phyloP scores from a whole-genome alignment of 2,888 invertebrate genomes.

The Drosophila putrida region DNA sequence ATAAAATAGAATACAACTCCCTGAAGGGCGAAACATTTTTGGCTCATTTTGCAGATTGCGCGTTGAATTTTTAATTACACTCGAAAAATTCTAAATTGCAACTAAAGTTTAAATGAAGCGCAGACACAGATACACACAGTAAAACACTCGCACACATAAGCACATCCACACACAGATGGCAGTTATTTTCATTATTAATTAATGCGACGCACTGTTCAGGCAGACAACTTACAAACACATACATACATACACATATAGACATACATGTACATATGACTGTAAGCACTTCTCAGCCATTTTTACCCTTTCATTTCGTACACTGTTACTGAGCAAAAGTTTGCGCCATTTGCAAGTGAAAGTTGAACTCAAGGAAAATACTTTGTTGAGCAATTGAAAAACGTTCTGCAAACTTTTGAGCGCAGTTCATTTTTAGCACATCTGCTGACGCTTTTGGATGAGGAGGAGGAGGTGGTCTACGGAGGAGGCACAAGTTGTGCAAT shows the following conservation, averaged over 20 bases:
- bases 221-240: slow-evolving; percentile 22
- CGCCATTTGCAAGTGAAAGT: slow-evolving; percentile 69
- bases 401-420: slow-evolving; percentile 63
- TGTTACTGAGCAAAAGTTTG: slow-evolving; percentile 66
- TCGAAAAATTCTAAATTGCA: slow-evolving; percentile 68
- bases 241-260: slow-evolving; percentile 2
- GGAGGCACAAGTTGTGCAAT: slow-evolving; percentile 46
- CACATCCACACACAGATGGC: not conserved
- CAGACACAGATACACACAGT: slow-evolving; percentile 21
- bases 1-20: slow-evolving; percentile 29
- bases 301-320: slow-evolving; percentile 21
- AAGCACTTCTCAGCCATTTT: not conserved
- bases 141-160: slow-evolving; percentile 17
- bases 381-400: slow-evolving; percentile 73
- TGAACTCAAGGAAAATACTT: slow-evolving; percentile 69
- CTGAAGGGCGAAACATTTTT: slow-evolving; percentile 40
- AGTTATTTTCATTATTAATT: slow-evolving; percentile 73
- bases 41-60: slow-evolving; percentile 63
- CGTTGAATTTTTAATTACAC: slow-evolving; percentile 74
- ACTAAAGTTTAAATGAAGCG: slow-evolving; percentile 70
- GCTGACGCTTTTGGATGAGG: not conserved
- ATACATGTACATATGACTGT: not conserved
- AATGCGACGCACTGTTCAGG: slow-evolving; percentile 64
- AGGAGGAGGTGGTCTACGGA: not conserved
- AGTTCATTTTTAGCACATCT: slow-evolving; percentile 51